These are phyloP conservation scores for Aegithalos caudatus DNA, from an alignment of 2,113 vertebrate species.

Conservation along the genomic window DNA sequence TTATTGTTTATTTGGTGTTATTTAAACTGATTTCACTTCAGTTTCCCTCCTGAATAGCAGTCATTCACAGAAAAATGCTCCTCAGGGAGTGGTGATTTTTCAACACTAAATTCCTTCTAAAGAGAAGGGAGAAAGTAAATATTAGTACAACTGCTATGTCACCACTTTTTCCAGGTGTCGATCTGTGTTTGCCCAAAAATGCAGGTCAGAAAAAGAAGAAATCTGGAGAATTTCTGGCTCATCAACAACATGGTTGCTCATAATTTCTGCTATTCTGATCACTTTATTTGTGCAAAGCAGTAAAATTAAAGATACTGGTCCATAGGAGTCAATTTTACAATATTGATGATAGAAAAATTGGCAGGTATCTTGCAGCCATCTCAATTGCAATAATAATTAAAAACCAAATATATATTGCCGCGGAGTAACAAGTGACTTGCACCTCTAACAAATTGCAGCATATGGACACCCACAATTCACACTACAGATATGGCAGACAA, in stretches of 20 bases:
- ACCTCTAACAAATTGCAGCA: background rate
- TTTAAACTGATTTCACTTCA: background rate
- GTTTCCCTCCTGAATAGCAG: background rate
- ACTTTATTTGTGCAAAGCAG: background rate
- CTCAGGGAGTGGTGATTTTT: background rate
- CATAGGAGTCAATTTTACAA: background rate
- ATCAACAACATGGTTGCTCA: background rate
- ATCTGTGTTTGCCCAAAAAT: background rate
- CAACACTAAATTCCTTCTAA: background rate
- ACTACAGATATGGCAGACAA: background rate
- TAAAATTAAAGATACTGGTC: background rate
- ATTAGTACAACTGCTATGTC: background rate
- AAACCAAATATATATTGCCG: background rate
- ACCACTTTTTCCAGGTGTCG: background rate
- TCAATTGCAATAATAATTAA: background rate
- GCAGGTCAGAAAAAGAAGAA: background rate
- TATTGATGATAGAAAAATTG: background rate
- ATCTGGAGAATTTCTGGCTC: background rate
- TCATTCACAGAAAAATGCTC: background rate
- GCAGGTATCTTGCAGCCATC: background rate
- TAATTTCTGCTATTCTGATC: background rate
- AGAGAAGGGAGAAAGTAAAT: background rate
- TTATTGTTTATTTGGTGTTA: background rate
- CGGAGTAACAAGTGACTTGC: rapidly evolving
- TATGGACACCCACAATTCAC: background rate